phyloP scores from a whole-genome alignment of 92 coral and sea anemone genomes.

The Isaurus tuberculatus region DNA sequence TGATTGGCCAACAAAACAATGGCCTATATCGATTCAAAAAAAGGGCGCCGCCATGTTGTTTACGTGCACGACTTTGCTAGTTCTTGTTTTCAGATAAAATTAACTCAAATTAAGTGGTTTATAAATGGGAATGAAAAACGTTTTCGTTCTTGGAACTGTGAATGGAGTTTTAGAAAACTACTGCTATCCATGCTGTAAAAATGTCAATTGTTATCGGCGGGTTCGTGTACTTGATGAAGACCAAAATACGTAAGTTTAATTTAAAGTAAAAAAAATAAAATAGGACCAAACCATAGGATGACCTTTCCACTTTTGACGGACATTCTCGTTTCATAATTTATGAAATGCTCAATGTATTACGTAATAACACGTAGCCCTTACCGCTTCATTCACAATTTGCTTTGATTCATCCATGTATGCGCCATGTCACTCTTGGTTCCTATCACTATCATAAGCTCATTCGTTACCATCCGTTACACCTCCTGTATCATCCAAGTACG shows the following conservation, averaged over 20 bases:
- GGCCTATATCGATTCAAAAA: neutral
- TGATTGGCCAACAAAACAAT: conserved; percentile 11
- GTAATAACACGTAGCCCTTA: too few species aligned
- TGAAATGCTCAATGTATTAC: too few species aligned
- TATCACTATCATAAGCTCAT: too few species aligned
- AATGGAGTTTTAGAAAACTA: conserved; percentile 64
- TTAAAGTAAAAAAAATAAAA: too few species aligned
- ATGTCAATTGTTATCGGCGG: conserved; percentile 69
- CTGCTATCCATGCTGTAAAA: conserved; percentile 81
- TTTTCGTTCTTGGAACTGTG: conserved; percentile 83
- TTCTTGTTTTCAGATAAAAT: neutral
- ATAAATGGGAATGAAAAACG: conserved; percentile 61
- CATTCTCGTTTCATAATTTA: too few species aligned
- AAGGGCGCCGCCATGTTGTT: conserved; percentile 41
- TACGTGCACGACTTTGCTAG: neutral
- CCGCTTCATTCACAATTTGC: too few species aligned
- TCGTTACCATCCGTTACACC: too few species aligned
- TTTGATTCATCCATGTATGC: too few species aligned
- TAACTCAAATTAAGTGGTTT: neutral
- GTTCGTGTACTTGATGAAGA: conserved; percentile 71
- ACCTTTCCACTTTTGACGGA: too few species aligned
- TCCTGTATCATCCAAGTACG: too few species aligned
- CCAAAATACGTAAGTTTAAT: conserved; percentile 59
- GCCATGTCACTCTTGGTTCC: too few species aligned
- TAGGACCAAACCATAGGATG: too few species aligned